A percentile compares a stretch with the other conserved stretches of the same genome.
Evolutionary conservation across 2,888 invertebrate genomes (phyloP).

Genomic region (Dorcus parallelipipedus): DNA sequence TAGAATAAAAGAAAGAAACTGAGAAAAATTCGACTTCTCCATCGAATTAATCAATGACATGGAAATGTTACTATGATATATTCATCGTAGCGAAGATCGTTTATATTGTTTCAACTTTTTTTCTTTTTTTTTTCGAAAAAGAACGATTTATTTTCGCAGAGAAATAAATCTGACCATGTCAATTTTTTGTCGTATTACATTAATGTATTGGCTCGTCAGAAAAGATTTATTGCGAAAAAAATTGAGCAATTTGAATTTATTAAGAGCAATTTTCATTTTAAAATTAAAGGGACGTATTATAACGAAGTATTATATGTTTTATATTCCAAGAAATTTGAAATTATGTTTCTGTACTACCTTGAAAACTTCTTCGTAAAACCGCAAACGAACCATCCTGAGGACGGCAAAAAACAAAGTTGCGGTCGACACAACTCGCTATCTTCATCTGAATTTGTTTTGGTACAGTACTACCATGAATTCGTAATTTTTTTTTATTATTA

Average conservation of each 20-base stretch:
- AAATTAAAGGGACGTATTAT: not conserved
- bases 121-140: conserved; percentile 14
- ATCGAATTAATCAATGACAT: conserved; percentile 31
- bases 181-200: not conserved
- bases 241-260: not conserved
- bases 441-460: conserved; percentile 2
- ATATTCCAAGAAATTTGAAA: not conserved
- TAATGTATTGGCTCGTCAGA: not conserved
- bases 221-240: not conserved
- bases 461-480: not conserved
- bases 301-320: not conserved
- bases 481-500: not conserved
- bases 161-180: not conserved
- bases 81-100: conserved; percentile 24
- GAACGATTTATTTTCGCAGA: conserved; percentile 27
- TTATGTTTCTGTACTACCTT: not conserved
- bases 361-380: not conserved
- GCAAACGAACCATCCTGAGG: not conserved
- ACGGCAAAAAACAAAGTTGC: not conserved
- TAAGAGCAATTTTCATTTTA: not conserved
- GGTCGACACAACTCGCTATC: not conserved
- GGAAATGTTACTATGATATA: conserved; percentile 30
- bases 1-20: conserved; percentile 27
- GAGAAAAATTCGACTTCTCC: conserved; percentile 25
- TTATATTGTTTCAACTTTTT: conserved; percentile 28